Evolutionary conservation across 2,888 invertebrate species (phyloP), one percentile per base, ranked within the genome.

Genomic region (Sarcophaga variegata): DNA sequence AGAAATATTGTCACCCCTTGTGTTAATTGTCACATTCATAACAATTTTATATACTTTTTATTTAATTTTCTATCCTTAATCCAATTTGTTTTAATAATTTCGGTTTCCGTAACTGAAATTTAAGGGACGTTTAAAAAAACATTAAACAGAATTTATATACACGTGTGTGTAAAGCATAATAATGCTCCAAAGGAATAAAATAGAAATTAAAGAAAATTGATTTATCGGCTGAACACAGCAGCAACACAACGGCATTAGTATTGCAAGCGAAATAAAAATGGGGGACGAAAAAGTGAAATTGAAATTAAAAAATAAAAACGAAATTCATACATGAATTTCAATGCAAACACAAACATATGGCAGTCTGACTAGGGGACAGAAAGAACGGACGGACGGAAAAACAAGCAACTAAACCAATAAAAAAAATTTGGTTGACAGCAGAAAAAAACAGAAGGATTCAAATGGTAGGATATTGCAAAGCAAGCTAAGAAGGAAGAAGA

Each of bases 191-290:
- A 86, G 62, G 66, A 79, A 81, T 71, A 79, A 86, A 83, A 87
- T 78, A 81, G 72, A 87, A 84, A 79, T 79, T 84, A 79, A 84
- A 79, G 63, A 69, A 82, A 87, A 87, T 87, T 87, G 87, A 87
- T 87, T 87, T 74, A 88, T 86, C 64, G 86, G 64, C 74, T 83
- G 60, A 63, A 17, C 17, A 17, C 37, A 37, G 8, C 37, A 37
- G 37, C 60, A 71, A 47, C 67, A 78, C 54, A 54, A 12, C 27
- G 62, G 37, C 37, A 37, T 37, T 54, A 54, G 17, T 54, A 54
- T 54, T 17, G 54, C 4, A 14, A 5, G 17, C 54, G 5, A 12
- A 54, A 54, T 17, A 54, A 54, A 54, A 49, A 49, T 20, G 54
- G 54, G 54, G 54, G 54, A 54, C 17, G 17, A 17, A 54, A 54